phyloP scores from a whole-genome alignment of 2,113 vertebrate species.

The Climacteris rufus region DNA sequence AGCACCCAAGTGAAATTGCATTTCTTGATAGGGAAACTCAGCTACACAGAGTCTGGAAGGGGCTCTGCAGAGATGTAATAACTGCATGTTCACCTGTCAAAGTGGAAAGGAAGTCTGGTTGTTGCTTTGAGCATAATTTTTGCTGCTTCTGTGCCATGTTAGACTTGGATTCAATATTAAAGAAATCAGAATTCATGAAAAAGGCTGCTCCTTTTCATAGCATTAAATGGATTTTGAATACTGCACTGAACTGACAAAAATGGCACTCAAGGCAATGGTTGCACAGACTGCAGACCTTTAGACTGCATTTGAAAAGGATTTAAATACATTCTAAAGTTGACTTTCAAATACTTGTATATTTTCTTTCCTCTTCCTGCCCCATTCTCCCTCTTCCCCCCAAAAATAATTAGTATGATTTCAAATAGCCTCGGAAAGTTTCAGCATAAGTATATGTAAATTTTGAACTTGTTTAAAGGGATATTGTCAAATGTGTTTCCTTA shows the following conservation, averaged over 20 bases:
- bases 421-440: conserved; percentile 21
- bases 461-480: conserved; percentile 24
- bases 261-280: neutral
- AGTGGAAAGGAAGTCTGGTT: neutral
- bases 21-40: conserved; percentile 17
- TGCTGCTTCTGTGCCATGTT: neutral
- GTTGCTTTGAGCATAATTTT: conserved; percentile 15
- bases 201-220: conserved; percentile 47
- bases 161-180: conserved; percentile 33
- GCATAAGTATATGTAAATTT: conserved; percentile 26
- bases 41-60: neutral
- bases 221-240: conserved; percentile 44
- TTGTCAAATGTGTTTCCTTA: neutral
- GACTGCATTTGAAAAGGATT: conserved; percentile 34
- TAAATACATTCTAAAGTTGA: conserved; percentile 30
- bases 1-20: neutral
- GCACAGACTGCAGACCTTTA: conserved; percentile 45
- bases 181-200: conserved; percentile 40
- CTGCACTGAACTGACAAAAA: conserved; percentile 39
- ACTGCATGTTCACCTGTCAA: conserved; percentile 31
- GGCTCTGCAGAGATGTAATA: conserved; percentile 16
- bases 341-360: conserved; percentile 47
- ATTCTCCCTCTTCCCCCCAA: neutral
- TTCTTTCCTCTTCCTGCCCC: neutral
- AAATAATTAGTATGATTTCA: conserved; percentile 19